Evolutionary conservation across 1,140 invertebrate genomes (phyloP), one percentile per base, ranked within the genome.

Genomic region (Ridgeia piscesae): DNA sequence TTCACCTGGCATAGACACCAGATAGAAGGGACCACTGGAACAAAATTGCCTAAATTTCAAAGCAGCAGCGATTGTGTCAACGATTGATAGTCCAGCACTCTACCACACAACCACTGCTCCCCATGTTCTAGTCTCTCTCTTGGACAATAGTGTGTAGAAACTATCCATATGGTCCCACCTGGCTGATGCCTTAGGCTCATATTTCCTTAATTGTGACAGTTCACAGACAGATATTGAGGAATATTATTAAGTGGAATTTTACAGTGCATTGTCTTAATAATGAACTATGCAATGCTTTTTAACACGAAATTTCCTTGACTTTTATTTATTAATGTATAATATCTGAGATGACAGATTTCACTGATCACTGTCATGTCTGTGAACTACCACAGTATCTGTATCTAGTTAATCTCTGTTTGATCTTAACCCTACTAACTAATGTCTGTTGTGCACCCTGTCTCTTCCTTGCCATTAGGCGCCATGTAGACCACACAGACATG

Each of bases 401-500:
- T 88, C 27, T 89, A n/a, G 8, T 33, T 77, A 88, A 34, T 33
- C 33, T 88, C 50, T 92, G 42, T 14, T 88, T 88, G 34, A 77
- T n/a, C 50, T 92, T 88, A 88, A n/a, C 33, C 91, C 27, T 88
- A 92, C 33, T 34, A 58, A 92, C 33, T 34, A 58, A 77, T 21
- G 17, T 31, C 35, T 91, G 34, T 35, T 91, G 21, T 1, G 35
- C 34, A 91, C 35, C 21, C 89, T 1, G 31, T 35, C 21, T 91
- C 35, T 91, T 91, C 89, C 34, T 91, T 35, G 27, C 89, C 35
- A 35, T 27, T 91, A 91, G 34, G 34, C 11, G 35, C 34, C 21
- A 14, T 91, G 21, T 50, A 50, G 17, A 31, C 17, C 93, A 93
- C 91, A 93, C 92, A 92, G 94, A 93, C 92, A 93, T 92, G 88